A percentile compares a stretch with the other conserved stretches of the same genome.
These are phyloP conservation scores for Leptothorax acervorum DNA, from an alignment of 2,888 invertebrate genomes.

Conservation along the genomic window DNA sequence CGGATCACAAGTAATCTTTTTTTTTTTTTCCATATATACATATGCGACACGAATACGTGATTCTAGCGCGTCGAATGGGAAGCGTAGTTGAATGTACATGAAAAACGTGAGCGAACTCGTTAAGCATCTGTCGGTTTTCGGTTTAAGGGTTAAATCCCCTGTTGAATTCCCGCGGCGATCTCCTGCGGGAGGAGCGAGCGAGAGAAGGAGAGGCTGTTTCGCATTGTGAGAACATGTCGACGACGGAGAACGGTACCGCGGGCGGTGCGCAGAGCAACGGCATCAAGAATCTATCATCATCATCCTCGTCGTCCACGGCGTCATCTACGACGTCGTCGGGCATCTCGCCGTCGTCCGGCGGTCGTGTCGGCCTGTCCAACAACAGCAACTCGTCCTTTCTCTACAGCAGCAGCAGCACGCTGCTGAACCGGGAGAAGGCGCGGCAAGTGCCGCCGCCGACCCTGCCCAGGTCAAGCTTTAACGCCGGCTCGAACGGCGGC, in stretches of 20 bases:
- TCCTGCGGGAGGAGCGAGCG: not conserved
- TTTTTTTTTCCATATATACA: too few relatives aligned
- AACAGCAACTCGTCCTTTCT: constrained; percentile 81
- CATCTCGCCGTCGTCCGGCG: constrained; percentile 61
- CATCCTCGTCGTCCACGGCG: constrained; percentile 67
- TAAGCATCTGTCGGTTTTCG: constrained; percentile 26
- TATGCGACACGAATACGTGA: not conserved
- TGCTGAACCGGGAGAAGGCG: constrained; percentile 81
- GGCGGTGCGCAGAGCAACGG: constrained; percentile 81
- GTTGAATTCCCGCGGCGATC: not conserved
- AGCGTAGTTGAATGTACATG: too few relatives aligned
- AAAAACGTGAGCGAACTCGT: not conserved
- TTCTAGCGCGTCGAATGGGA: not conserved
- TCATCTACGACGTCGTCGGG: constrained; percentile 51
- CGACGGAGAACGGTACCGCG: constrained; percentile 69
- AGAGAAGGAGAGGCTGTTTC: constrained; percentile 7
- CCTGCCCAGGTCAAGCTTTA: constrained; percentile 92
- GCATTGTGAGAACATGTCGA: constrained; percentile 23
- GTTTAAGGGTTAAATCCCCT: constrained; percentile 27
- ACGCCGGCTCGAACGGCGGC: constrained; percentile 90
- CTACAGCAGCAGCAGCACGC: constrained; percentile 82
- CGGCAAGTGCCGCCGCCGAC: constrained; percentile 92
- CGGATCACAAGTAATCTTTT: not conserved
- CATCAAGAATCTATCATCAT: constrained; percentile 72
- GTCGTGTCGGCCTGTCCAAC: constrained; percentile 75